Conservation (phyloP, 64 coral and sea anemone species). For the Trachythela sp. region DNA sequence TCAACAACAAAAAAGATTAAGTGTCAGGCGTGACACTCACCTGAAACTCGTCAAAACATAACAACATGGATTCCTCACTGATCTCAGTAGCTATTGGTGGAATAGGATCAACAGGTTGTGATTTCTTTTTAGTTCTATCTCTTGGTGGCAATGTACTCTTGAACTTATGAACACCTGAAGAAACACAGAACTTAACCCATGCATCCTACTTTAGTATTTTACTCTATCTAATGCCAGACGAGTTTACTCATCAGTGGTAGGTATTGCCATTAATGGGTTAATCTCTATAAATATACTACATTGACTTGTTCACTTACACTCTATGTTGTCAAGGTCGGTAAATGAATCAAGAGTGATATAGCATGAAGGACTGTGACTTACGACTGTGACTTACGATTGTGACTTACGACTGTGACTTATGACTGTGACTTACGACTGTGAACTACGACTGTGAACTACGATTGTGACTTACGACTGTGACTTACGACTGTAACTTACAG, state of each 20-base stretch:
- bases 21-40: background rate
- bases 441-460: too few relatives aligned
- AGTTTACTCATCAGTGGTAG: too few relatives aligned
- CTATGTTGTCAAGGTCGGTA: too few relatives aligned
- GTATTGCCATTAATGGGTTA: too few relatives aligned
- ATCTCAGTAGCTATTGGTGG: slow-evolving; percentile 81
- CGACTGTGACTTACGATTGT: slow-evolving; percentile 60
- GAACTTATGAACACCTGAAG: slow-evolving; percentile 82
- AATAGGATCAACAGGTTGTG: slow-evolving; percentile 93
- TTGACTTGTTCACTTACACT: too few relatives aligned
- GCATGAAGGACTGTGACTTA: background rate
- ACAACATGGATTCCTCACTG: slow-evolving; percentile 71
- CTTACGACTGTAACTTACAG: slow-evolving; percentile 85
- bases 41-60: slow-evolving; percentile 99
- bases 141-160: slow-evolving; percentile 78
- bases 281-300: too few relatives aligned
- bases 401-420: slow-evolving; percentile 20
- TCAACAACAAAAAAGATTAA: background rate
- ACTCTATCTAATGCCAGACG: too few relatives aligned
- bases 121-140: slow-evolving; percentile 56
- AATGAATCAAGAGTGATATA: too few relatives aligned
- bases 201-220: too few relatives aligned
- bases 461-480: background rate
- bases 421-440: slow-evolving; percentile 66
- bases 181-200: too few relatives aligned